Evolutionary conservation across 2,888 invertebrate genomes (phyloP), one percentile per base, ranked within the genome.

Genomic region (Platycheirus rosarum): DNA sequence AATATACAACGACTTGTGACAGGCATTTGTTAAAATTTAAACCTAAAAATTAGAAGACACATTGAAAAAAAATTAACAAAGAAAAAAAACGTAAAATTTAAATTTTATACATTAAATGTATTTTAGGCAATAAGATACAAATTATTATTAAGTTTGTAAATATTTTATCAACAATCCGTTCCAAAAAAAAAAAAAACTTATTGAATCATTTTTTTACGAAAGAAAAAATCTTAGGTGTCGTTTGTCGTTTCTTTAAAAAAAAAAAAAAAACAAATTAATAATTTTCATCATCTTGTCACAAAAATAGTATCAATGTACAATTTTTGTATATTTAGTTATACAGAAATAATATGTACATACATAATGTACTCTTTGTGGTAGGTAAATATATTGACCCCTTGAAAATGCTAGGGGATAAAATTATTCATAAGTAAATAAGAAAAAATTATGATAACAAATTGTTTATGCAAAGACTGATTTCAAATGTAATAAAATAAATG

Each of bases 141-240:
- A 63, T 82, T 77, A 77, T 55, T 9, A 68, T 62, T 82, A 82
- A 63, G 71, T 82, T 77, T 77, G 77, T 82, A 77, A 77, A 82
- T 82, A 82, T 26, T 68, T 82, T 77, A 73, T 77, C 77, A 73
- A 73, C 42, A 82, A 77, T 82, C 82, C 82, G 82, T 77, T 82
- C 82, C 77, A 77, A 63, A 6, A 76, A 75, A 46, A 68, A 13
- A 46, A 49, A 49, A 55, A 11, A 60, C 18, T 49, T 8, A 37
- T n/a, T n/a, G n/a, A n/a, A n/a, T n/a, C n/a, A 66, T 16, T 42
- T 18, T 14, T 16, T 18, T 13, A 32, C 40, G 49, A 48, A 37
- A 14, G n/a, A 37, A 46, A 74, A 48, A 42, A 48, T 70, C 37
- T 46, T 82, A 66, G 46, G 42, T 71, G 80, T 82, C 60, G 62